Percentiles rank a stretch among this genome's conserved stretches.
phyloP scores from a whole-genome alignment of 2,113 vertebrate species.

The Ailuropoda melanoleuca region DNA sequence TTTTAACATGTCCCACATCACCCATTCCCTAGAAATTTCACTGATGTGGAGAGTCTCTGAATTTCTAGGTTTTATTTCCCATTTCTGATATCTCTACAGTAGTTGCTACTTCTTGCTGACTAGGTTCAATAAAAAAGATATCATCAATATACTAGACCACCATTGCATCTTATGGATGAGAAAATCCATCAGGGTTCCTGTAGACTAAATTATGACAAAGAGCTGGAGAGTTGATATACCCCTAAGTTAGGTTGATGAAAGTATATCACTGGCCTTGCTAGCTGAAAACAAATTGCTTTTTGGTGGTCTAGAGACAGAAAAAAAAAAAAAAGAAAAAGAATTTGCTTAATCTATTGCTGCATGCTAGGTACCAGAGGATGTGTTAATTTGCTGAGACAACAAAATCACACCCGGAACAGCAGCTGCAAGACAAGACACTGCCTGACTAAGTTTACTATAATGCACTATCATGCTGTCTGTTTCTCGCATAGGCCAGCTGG shows the following conservation, averaged over 20 bases:
- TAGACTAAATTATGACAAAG: neutral
- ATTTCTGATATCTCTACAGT: neutral
- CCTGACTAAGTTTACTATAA: neutral
- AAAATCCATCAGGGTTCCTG: neutral
- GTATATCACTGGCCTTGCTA: neutral
- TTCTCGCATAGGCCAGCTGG: neutral
- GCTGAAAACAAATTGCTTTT: neutral
- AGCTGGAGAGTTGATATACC: neutral
- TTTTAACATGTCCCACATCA: too few relatives aligned
- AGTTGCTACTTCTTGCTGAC: neutral
- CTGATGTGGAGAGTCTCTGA: neutral
- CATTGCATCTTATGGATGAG: neutral
- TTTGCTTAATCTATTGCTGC: neutral
- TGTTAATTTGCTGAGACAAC: neutral
- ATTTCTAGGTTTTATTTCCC: neutral
- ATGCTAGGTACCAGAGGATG: neutral
- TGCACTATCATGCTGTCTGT: neutral
- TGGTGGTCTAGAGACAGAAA: neutral
- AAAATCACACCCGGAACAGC: neutral
- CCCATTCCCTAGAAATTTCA: neutral
- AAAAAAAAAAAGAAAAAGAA: neutral
- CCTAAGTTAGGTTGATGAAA: neutral
- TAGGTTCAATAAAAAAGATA: neutral
- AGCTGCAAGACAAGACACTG: neutral
- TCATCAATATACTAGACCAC: neutral